Base-by-base conservation (phyloP, 2,113 vertebrate genomes). In the Coryphaenoides rupestris region DNA sequence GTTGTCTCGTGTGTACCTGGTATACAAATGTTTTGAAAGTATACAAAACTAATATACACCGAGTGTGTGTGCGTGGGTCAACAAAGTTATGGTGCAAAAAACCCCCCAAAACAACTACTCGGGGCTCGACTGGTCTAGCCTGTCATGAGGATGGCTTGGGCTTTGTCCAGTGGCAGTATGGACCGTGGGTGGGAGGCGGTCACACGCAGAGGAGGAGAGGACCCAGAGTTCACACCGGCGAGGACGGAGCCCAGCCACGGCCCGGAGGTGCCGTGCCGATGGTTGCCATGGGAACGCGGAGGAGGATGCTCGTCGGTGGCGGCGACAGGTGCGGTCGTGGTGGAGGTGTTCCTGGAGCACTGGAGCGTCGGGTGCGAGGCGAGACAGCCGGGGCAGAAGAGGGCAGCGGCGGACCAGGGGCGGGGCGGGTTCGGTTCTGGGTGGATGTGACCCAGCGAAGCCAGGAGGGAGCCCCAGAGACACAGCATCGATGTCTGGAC, bases 391-490 rank as follows among this genome's bases (percentile, higher is more conserved):
- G 82, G 82, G 40, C 72, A 60, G 78, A 87, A 61, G 56, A 56
- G 56, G 23, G 77, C 76, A 1, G 73, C 70, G n/a, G 59, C 70
- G 79, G 69, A 80, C 72, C 72, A 74, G 77, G 77, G 67, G 4
- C 59, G 61, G 6, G 6, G 33, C 60, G 6, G 19, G 1, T 78
- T 2, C 0, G 72, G 67, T 57, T 88, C 76, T 19, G 78, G 49
- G 0, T 81, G 60, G 5, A 76, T 75, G 49, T 86, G 89, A 61
- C 90, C 88, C 66, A 94, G 73, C 0, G 94, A 90, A 0, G 92
- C 86, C 33, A 96, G 82, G 56, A 96, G 50, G 0, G 90, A 93
- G 65, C 91, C 85, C 95, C 95, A 96, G 14, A 96, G 84, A 61
- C 91, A 94, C 70, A 93, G 71, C 0, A 91, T 63, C 0, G 92